Conservation (phyloP, 2,888 invertebrate species). For the Pecten maximus region DNA sequence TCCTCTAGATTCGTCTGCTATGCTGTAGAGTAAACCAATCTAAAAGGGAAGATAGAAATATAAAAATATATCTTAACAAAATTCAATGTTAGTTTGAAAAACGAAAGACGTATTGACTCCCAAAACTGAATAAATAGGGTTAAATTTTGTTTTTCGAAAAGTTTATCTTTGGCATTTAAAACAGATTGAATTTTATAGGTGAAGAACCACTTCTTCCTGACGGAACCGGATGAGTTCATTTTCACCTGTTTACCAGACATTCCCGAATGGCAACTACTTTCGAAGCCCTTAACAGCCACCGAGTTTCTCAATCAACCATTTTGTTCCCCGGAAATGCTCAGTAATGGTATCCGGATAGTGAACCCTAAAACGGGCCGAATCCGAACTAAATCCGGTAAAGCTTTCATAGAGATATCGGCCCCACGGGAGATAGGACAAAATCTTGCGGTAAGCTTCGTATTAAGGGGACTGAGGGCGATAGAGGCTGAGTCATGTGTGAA, state of each 20-base stretch:
- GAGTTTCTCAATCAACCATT: constrained; percentile 50
- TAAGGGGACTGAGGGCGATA: constrained; percentile 36
- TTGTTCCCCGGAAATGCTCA: constrained; percentile 48
- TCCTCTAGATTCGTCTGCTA: too few species aligned
- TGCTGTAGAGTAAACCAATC: too few species aligned
- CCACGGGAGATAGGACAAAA: constrained; percentile 37
- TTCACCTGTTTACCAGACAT: constrained; percentile 47
- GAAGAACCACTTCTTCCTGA: constrained; percentile 46
- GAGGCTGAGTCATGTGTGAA: constrained; percentile 34
- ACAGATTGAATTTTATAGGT: constrained; percentile 40
- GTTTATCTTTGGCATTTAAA: too few species aligned
- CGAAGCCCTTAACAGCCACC: constrained; percentile 40
- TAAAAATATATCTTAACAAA: too few species aligned
- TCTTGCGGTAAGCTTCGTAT: constrained; percentile 40
- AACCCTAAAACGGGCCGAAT: constrained; percentile 48
- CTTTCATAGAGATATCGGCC: constrained; percentile 44
- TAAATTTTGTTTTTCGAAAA: too few species aligned
- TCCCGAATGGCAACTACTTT: constrained; percentile 49
- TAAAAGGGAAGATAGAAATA: too few species aligned
- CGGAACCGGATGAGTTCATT: constrained; percentile 51
- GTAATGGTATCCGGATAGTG: constrained; percentile 45
- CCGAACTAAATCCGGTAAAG: constrained; percentile 39
- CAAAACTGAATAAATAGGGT: too few species aligned
- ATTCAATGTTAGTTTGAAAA: too few species aligned
- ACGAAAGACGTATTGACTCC: too few species aligned